phyloP scores from a whole-genome alignment of 2,113 vertebrate species.

The Sphyrna mokarran region DNA sequence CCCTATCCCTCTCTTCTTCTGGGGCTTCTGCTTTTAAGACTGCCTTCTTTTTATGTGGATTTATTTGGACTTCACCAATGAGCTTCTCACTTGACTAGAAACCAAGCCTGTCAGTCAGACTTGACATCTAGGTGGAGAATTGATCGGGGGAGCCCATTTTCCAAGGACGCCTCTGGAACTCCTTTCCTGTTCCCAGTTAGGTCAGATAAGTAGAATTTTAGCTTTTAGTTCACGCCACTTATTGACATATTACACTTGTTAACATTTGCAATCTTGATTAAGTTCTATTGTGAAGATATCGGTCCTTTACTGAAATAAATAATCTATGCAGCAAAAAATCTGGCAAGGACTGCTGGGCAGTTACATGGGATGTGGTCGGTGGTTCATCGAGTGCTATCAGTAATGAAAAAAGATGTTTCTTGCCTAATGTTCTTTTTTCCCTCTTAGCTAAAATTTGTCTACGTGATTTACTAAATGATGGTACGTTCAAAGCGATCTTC shows the following conservation, averaged over 20 bases:
- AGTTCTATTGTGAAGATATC: not conserved
- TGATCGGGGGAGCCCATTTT: not conserved
- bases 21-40: not conserved
- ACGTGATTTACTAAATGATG: conserved; percentile 51
- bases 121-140: not conserved
- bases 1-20: not conserved
- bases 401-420: not conserved
- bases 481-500: conserved; percentile 73
- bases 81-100: not conserved
- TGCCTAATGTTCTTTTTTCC: not conserved
- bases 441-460: conserved; percentile 46
- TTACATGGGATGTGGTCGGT: not conserved
- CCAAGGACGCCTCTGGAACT: not conserved
- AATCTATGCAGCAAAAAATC: not conserved
- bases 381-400: not conserved
- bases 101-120: not conserved
- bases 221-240: not conserved
- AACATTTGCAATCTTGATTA: not conserved
- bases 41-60: not conserved
- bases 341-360: not conserved
- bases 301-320: not conserved
- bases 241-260: not conserved
- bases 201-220: not conserved
- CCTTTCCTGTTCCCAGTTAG: too few species aligned
- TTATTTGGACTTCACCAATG: not conserved